Percentiles rank a stretch among this genome's conserved stretches.
Evolutionary conservation across 2,113 vertebrate species (phyloP).

Genomic region (Crypturellus undulatus): DNA sequence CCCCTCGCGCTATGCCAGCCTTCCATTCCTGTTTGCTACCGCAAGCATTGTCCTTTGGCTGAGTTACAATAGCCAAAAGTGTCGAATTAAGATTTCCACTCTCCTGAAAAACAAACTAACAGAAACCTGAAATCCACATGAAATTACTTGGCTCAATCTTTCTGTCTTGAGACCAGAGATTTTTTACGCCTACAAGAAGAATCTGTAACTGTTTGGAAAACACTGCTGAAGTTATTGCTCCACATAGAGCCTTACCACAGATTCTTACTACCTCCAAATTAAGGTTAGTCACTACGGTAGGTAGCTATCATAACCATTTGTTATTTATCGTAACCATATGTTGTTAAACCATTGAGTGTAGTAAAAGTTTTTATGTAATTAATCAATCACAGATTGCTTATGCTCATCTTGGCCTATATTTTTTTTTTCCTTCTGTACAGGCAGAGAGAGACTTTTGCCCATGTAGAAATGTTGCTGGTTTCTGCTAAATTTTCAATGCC

Average conservation of each 20-base stretch:
- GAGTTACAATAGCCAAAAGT: neutral
- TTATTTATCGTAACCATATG: neutral
- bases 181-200: neutral
- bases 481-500: neutral
- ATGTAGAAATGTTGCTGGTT: neutral
- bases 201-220: neutral
- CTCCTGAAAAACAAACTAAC: neutral
- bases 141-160: neutral
- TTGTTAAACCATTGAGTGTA: neutral
- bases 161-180: neutral
- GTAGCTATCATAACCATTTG: neutral
- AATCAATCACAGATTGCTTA: neutral
- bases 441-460: neutral
- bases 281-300: neutral
- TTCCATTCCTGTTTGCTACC: neutral
- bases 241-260: neutral
- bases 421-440: neutral
- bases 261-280: neutral
- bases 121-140: neutral
- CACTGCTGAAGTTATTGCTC: neutral
- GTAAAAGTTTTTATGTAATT: neutral
- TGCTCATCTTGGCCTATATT: rapidly evolving
- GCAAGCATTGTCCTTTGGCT: neutral
- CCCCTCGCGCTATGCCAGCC: neutral
- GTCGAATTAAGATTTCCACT: neutral